phyloP scores from a whole-genome alignment of 2,797 vertebrate genomes.

The Emydoidea blandingii region DNA sequence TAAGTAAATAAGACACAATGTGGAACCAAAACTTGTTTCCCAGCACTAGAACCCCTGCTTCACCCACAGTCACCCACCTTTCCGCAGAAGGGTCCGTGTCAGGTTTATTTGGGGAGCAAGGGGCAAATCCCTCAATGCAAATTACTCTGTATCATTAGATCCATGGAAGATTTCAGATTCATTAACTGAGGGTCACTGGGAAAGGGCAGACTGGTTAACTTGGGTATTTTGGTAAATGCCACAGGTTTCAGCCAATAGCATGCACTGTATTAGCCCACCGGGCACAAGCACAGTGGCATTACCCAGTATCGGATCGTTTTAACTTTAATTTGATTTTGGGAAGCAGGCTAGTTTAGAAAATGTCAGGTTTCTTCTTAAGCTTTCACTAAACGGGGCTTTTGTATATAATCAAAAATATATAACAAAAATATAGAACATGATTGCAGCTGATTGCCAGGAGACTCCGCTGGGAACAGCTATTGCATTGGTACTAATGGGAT shows the following conservation, averaged over 20 bases:
- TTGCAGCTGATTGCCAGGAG: neutral
- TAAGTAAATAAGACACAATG: neutral
- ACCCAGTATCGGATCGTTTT: neutral
- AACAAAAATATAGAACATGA: neutral
- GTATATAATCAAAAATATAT: constrained; percentile 24
- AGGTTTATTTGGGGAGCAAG: neutral
- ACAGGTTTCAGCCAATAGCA: neutral
- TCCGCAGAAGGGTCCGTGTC: neutral
- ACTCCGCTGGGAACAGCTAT: neutral
- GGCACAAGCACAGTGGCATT: no score
- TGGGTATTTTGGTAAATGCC: neutral
- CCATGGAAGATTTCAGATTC: neutral
- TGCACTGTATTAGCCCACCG: neutral
- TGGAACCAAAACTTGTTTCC: accelerated
- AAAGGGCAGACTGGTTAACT: neutral
- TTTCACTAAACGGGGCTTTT: neutral
- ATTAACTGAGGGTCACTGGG: neutral
- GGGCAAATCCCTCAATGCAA: neutral
- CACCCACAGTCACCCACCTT: neutral
- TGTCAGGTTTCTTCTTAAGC: neutral
- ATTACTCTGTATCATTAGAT: neutral
- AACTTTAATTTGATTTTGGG: neutral
- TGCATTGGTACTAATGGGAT: neutral
- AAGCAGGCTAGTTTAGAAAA: neutral
- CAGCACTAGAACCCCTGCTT: neutral